These are phyloP conservation scores for Spicauda simplicius DNA, from an alignment of 2,888 invertebrate genomes.

Conservation along the genomic window DNA sequence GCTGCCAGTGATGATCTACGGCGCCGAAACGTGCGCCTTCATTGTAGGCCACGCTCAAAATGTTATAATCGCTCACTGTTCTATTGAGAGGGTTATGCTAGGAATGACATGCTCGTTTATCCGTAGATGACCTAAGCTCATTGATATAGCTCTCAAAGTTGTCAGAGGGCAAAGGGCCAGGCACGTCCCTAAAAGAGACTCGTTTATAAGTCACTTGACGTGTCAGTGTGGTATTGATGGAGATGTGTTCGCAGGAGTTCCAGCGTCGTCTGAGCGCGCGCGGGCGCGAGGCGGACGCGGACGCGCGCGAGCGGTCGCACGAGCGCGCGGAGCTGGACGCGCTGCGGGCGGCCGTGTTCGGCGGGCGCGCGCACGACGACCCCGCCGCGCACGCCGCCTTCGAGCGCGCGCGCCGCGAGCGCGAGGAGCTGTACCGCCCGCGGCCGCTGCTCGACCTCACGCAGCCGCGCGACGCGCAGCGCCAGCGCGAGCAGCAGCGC, in stretches of 20 bases:
- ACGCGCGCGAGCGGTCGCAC: conserved; percentile 94
- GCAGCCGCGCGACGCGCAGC: conserved; percentile 85
- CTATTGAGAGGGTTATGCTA: too few species aligned
- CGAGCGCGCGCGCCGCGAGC: conserved; percentile 79
- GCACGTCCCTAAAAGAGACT: too few species aligned
- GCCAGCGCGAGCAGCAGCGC: conserved; percentile 84
- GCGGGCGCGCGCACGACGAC: conserved; percentile 85
- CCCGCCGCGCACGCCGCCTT: conserved; percentile 54
- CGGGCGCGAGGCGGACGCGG: conserved; percentile 96
- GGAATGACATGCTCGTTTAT: too few species aligned
- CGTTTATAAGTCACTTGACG: too few species aligned
- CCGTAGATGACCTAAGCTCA: too few species aligned
- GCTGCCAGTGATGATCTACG: too few species aligned
- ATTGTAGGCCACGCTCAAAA: too few species aligned
- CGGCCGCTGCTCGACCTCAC: conserved; percentile 90
- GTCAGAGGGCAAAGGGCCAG: too few species aligned
- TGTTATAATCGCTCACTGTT: too few species aligned
- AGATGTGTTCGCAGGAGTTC: conserved; percentile 88
- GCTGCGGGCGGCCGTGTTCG: conserved; percentile 73
- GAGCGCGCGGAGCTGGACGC: conserved; percentile 96
- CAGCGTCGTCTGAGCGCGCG: conserved; percentile 95
- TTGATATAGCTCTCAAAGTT: too few species aligned
- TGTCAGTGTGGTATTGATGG: too few species aligned
- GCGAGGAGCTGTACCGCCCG: conserved; percentile 93
- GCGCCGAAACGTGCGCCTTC: too few species aligned